Conservation (phyloP, 2,113 vertebrate species). For the Lepisosteus osseus region DNA sequence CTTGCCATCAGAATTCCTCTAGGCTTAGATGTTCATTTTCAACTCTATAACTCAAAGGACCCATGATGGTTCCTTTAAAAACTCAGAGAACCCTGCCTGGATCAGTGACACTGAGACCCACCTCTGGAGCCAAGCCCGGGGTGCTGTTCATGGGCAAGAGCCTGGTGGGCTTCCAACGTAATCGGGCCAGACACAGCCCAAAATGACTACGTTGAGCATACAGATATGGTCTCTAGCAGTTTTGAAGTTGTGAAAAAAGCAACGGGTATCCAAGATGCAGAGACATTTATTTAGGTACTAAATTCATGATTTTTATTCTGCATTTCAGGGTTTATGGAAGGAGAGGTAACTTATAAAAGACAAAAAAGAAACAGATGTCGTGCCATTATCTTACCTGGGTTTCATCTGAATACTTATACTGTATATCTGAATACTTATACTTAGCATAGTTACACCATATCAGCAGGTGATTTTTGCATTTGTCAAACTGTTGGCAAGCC, state of each 20-base stretch:
- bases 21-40: no score
- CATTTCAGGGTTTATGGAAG: constrained; percentile 42
- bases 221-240: constrained; percentile 68
- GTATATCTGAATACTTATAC: background rate
- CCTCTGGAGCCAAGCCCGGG: no score
- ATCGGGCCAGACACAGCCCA: no score
- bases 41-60: no score
- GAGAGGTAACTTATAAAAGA: constrained; percentile 52
- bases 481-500: constrained; percentile 64
- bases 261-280: constrained; percentile 46
- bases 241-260: constrained; percentile 51
- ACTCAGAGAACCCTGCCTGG: no score
- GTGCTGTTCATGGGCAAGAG: no score
- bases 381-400: constrained; percentile 54
- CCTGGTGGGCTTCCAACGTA: no score
- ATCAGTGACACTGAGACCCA: no score
- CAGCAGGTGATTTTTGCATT: constrained; percentile 50
- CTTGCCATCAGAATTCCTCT: no score
- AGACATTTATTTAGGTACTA: constrained; percentile 52
- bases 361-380: constrained; percentile 63
- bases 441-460: constrained; percentile 42
- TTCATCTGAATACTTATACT: constrained; percentile 44
- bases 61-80: no score
- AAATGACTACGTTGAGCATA: constrained; percentile 15
- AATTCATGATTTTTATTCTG: constrained; percentile 61